A percentile compares a stretch with the other conserved stretches of the same genome.
Conservation (phyloP, 2,797 vertebrate species). For the Acrossocheilus fasciatus region DNA sequence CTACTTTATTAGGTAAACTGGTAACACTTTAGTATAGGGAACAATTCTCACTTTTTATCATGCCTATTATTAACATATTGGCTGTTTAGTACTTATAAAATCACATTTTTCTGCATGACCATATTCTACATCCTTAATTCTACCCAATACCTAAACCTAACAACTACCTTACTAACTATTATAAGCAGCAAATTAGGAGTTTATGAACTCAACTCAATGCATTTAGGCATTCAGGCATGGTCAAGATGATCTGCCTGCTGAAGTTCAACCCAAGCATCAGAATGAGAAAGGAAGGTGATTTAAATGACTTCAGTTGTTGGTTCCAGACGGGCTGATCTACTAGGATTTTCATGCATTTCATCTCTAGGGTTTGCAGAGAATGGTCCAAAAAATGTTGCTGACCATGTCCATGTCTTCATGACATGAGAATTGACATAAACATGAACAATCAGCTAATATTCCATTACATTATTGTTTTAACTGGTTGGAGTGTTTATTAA, state of each 20-base stretch:
- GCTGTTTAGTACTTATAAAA: neutral
- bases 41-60: neutral
- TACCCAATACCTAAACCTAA: neutral
- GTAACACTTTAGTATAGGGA: neutral
- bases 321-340: neutral
- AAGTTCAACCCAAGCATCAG: neutral
- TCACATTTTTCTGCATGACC: neutral
- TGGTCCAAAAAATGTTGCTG: neutral
- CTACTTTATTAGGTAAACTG: neutral
- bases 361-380: neutral
- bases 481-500: conserved; percentile 70
- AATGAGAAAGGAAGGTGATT: neutral
- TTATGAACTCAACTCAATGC: neutral
- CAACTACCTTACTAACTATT: neutral
- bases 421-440: neutral
- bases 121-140: neutral
- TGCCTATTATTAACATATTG: neutral
- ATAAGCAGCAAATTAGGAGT: neutral
- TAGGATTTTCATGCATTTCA: neutral
- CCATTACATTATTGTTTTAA: conserved; percentile 59
- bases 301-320: neutral
- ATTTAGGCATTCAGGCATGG: neutral
- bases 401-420: neutral
- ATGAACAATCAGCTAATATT: neutral
- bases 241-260: neutral